Evolutionary conservation across 2,797 vertebrate genomes (phyloP).

Genomic region (Myotis planiceps): DNA sequence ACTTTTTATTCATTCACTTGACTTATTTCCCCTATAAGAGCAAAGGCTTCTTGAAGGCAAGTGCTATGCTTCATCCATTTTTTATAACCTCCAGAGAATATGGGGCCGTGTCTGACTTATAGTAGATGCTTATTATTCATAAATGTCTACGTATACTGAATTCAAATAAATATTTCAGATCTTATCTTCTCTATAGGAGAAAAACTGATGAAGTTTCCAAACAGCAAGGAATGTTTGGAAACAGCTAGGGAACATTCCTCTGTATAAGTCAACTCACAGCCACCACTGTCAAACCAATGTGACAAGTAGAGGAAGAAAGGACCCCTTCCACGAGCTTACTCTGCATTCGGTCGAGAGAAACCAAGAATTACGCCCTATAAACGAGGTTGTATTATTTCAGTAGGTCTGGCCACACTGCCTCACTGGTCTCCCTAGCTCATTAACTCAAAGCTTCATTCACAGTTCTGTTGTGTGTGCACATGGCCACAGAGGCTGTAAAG

Average conservation of each 20-base stretch:
- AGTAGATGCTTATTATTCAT: background rate
- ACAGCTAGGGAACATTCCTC: background rate
- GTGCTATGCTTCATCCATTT: background rate
- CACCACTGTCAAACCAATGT: background rate
- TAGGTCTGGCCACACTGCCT: background rate
- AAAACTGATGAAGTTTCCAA: background rate
- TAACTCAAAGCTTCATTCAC: background rate
- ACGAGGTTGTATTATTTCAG: background rate
- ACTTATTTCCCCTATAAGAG: background rate
- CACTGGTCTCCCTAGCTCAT: background rate
- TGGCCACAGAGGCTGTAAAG: background rate
- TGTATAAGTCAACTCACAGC: background rate
- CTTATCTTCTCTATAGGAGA: background rate
- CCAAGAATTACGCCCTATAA: background rate
- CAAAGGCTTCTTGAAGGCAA: background rate
- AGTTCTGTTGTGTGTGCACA: background rate
- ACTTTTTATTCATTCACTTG: background rate
- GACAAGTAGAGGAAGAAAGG: background rate
- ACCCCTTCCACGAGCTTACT: background rate
- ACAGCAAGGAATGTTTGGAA: background rate
- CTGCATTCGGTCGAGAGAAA: background rate
- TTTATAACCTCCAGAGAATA: background rate
- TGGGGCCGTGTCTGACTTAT: background rate
- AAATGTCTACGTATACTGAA: background rate
- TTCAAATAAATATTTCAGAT: slow-evolving; percentile 3